Evolutionary conservation across 2,888 invertebrate genomes (phyloP), one percentile per base, ranked within the genome.

Genomic region (Microctonus hyperodae): DNA sequence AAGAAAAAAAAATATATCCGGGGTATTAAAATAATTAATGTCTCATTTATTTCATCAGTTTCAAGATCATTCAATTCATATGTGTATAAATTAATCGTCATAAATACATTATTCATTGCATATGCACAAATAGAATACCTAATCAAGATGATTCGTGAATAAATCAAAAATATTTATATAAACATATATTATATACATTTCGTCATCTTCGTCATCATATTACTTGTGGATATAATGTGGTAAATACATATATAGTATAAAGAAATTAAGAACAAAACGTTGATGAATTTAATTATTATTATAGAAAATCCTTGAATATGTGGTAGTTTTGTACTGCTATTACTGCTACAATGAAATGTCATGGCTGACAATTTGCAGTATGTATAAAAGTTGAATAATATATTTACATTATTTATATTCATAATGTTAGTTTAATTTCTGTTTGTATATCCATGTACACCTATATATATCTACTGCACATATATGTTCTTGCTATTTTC

Each of bases 291-390:
- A 33, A 48, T 65, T 61, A n/a, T n/a, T n/a, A n/a, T 7, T 28
- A 61, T 61, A 22, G 31, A 51, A 48, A 65, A 65, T 69, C 64
- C 64, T 67, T 67, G 53, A 65, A 58, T 58, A 37, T 57, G n/a
- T 25, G 28, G 16, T 44, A 4, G 44, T 6, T n/a, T 44, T 7
- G 20, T 44, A 16, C 4, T 44, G 44, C 6, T 44, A 44, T 7
- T 37, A 13, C n/a, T 37, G 37, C 13, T 53, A 60, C 23, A 65
- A 65, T 56, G 51, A 70, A 69, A 71, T 71, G 71, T 69, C 68
- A 71, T 40, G 58, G 67, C 56, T 67, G 56, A 67, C 65, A 69
- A 67, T 58, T 61, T n/a, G 50, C 37, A 37, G 50, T 20, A 60
- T 61, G 66, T n/a, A n/a, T n/a, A n/a, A n/a, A n/a, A n/a, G n/a